Base-by-base conservation (phyloP, 2,113 vertebrate species). In the Butorides virescens region DNA sequence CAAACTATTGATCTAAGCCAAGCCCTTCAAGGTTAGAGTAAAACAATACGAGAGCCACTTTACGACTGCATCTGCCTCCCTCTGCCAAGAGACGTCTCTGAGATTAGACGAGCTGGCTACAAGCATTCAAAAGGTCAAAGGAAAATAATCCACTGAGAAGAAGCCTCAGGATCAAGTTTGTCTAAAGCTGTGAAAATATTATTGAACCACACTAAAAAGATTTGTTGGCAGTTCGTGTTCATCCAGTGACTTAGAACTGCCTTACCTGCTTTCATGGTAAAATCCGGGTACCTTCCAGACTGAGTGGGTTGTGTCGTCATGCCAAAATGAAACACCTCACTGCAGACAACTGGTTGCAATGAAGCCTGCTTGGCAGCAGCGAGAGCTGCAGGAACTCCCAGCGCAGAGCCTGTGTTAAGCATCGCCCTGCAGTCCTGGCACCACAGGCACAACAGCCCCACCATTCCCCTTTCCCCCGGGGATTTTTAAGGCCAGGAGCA, bases 361-460 rank as follows among this genome's bases (percentile, higher is more conserved):
- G 21, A 79, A 53, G 25, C 30, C 9, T 52, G 6, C 53, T 75
- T 23, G 34, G 22, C 37, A 84, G 39, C 27, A 52, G 27, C 1
- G 2, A 53, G 30, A 79, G 11, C 22, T 67, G 47, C 15, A 49
- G 55, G 53, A 73, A 18, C 17, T 26, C 39, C 3, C 5, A 15
- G 17, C 0, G 0, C 11, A 2, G 0, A 68, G 22, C 15, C 36
- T 10, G 4, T 9, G 9, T 37, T 37, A 53, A 53, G 17, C 37
- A 39, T 23, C 0, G 0, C 22, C 13, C 20, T 66, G 42, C 26
- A 32, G 8, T 50, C 25, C 18, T 7, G 11, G 36, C 20, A 62
- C 15, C 44, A 6, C 0, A 0, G 7, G 5, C 2, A 4, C 1
- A 5, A 29, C 16, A n/a, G 15, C 15, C 1, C 7, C 32, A 4